A percentile compares a stretch with the other conserved stretches of the same genome.
phyloP scores from a whole-genome alignment of 2,113 vertebrate genomes.

The Oncorhynchus clarkii region DNA sequence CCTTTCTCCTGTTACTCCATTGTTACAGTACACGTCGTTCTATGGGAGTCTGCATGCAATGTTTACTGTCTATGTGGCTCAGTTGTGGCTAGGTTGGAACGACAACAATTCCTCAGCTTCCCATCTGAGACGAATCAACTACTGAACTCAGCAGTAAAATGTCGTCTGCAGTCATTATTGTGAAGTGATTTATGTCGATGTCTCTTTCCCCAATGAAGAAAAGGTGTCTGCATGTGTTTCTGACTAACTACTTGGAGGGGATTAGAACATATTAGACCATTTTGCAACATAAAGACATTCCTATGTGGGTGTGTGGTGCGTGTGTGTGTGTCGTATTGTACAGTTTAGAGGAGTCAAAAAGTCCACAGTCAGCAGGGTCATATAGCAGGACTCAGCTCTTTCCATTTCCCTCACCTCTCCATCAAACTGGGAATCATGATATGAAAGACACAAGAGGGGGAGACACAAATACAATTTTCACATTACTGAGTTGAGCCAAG shows the following conservation, averaged over 20 bases:
- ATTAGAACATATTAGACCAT: conserved; percentile 24
- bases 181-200: no score
- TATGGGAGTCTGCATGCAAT: not conserved
- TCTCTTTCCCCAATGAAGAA: no score
- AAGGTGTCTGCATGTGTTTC: conserved; percentile 1
- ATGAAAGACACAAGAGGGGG: no score
- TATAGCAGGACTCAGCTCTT: no score
- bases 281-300: conserved; percentile 63
- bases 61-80: conserved; percentile 36
- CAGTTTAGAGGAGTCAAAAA: conserved; percentile 4
- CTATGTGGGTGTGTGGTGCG: conserved; percentile 9
- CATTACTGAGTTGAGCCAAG: no score
- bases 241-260: conserved; percentile 54
- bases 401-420: no score
- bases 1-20: conserved; percentile 36
- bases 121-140: conserved; percentile 34
- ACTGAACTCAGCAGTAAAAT: no score
- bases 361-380: no score
- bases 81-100: conserved; percentile 33
- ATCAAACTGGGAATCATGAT: no score
- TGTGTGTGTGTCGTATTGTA: conserved; percentile 42
- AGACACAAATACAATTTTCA: no score
- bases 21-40: not conserved
- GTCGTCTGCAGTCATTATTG: no score
- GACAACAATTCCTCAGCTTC: conserved; percentile 22